Evolutionary conservation across 2,797 vertebrate genomes (phyloP).

Genomic region (Aeoliscus strigatus): DNA sequence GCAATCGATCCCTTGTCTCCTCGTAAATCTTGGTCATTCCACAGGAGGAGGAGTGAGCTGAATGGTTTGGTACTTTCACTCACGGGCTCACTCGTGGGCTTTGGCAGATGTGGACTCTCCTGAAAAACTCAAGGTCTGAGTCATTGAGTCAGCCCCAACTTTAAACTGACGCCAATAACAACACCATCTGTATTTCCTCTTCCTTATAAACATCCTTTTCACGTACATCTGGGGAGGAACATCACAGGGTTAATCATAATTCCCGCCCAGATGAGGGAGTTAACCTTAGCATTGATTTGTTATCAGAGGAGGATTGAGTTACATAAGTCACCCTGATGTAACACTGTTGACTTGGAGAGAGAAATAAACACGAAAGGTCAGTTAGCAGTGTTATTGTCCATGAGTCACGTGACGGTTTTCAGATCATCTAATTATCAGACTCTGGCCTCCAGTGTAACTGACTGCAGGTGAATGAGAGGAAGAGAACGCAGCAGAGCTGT

Average conservation of each 20-base stretch:
- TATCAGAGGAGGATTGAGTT: conserved; percentile 42
- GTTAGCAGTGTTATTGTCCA: conserved; percentile 61
- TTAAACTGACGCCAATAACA: conserved; percentile 30
- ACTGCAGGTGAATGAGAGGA: conserved; percentile 61
- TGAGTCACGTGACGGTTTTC: conserved; percentile 64
- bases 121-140: conserved; percentile 39
- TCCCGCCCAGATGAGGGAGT: conserved; percentile 28
- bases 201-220: conserved; percentile 14
- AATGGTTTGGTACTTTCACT: too few species aligned
- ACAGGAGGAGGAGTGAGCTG: too few species aligned
- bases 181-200: too few species aligned
- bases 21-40: too few species aligned
- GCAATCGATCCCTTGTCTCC: too few species aligned
- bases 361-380: conserved; percentile 57
- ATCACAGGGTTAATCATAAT: conserved; percentile 21
- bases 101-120: too few species aligned
- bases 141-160: conserved; percentile 1
- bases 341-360: conserved; percentile 38
- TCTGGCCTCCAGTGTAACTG: conserved; percentile 64
- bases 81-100: too few species aligned
- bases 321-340: conserved; percentile 32
- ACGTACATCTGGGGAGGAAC: conserved; percentile 11
- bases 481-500: too few species aligned
- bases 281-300: conserved; percentile 41
- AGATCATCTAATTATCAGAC: conserved; percentile 59